phyloP scores from a whole-genome alignment of 1,140 invertebrate species.

The Neodiprion fabricii region DNA sequence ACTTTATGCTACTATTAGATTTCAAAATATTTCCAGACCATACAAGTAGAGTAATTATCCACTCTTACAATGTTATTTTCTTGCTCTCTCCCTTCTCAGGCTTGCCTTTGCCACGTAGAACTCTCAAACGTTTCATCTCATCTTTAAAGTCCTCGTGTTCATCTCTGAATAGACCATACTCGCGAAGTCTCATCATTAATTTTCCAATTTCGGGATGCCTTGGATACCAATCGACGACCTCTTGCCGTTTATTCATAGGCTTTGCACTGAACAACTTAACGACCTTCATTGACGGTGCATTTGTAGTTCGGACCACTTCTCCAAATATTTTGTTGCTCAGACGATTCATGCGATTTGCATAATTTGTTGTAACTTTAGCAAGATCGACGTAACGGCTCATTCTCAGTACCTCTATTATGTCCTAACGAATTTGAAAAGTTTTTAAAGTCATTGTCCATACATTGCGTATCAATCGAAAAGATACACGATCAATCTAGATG shows the following conservation, averaged over 20 bases:
- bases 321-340: conserved; percentile 90
- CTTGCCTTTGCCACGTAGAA: conserved; percentile 79
- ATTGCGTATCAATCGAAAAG: no score
- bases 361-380: conserved; percentile 74
- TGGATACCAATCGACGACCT: conserved; percentile 87
- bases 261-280: conserved; percentile 79
- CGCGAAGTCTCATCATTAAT: conserved; percentile 74
- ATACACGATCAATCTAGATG: no score
- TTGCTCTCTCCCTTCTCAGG: conserved; percentile 65
- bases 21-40: no score
- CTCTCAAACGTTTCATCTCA: conserved; percentile 80
- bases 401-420: conserved; percentile 18
- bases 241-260: conserved; percentile 76
- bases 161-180: conserved; percentile 85
- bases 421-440: conserved; percentile 17
- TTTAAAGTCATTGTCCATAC: not conserved
- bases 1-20: no score
- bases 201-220: conserved; percentile 76
- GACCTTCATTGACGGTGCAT: conserved; percentile 79
- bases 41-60: not conserved
- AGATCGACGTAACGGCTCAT: conserved; percentile 75
- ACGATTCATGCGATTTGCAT: conserved; percentile 84
- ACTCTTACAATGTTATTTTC: conserved; percentile 37
- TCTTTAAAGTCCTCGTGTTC: conserved; percentile 93
- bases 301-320: conserved; percentile 81